Percentiles rank a stretch among this genome's conserved stretches.
Evolutionary conservation across 2,113 vertebrate genomes (phyloP).

Genomic region (Phalacrocorax pelagicus): DNA sequence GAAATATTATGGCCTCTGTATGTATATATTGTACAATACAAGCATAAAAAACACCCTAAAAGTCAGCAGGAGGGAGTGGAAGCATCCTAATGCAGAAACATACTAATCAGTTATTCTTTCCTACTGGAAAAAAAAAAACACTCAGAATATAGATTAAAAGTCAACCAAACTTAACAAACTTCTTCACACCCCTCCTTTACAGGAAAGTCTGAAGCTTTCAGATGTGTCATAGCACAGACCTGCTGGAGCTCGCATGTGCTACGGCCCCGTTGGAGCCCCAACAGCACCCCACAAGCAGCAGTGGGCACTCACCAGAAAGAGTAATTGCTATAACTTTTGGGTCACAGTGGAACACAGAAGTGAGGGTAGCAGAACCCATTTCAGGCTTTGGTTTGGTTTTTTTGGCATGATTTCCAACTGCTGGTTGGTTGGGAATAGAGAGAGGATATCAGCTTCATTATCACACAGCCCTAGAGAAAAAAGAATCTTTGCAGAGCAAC

Average conservation of each 20-base stretch:
- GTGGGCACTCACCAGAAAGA: not conserved
- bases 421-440: not conserved
- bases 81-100: not conserved
- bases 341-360: not conserved
- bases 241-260: not conserved
- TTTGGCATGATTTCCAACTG: not conserved
- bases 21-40: not conserved
- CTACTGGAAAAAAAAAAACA: rapidly evolving
- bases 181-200: not conserved
- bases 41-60: not conserved
- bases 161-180: not conserved
- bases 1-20: not conserved
- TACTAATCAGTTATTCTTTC: not conserved
- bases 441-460: not conserved
- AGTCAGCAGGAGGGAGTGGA: not conserved
- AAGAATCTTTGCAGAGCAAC: not conserved
- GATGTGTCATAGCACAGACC: not conserved
- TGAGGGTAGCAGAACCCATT: not conserved
- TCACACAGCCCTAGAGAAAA: not conserved
- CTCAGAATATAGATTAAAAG: not conserved
- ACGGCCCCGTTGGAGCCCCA: not conserved
- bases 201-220: not conserved
- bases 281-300: not conserved
- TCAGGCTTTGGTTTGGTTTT: not conserved
- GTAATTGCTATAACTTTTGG: not conserved